Conservation (phyloP, 1,140 invertebrate genomes). For the Hyphantria cunea region DNA sequence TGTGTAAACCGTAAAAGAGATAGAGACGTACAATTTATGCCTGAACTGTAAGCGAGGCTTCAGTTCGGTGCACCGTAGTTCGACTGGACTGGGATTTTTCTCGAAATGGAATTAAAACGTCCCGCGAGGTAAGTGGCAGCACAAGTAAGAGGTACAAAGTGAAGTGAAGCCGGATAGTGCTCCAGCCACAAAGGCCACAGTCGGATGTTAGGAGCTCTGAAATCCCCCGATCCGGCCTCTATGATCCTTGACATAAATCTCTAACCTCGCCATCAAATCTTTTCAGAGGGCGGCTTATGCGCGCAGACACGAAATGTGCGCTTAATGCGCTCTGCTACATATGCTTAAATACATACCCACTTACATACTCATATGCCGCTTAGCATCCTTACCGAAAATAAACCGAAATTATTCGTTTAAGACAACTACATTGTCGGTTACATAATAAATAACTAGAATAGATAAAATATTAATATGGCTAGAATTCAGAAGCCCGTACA, state of each 20-base stretch:
- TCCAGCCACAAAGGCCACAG: slow-evolving; percentile 77
- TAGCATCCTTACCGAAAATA: too few relatives aligned
- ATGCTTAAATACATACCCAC: slow-evolving; percentile 26
- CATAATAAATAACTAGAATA: too few relatives aligned
- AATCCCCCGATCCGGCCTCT: slow-evolving; percentile 75
- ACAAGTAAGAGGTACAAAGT: slow-evolving; percentile 75
- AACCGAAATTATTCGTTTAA: too few relatives aligned
- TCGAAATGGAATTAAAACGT: slow-evolving; percentile 75
- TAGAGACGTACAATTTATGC: too few relatives aligned
- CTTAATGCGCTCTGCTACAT: slow-evolving; percentile 68
- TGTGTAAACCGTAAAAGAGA: too few relatives aligned
- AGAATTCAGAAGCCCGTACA: too few relatives aligned
- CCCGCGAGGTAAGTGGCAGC: slow-evolving; percentile 73
- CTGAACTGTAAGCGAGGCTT: slow-evolving; percentile 1
- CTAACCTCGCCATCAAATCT: slow-evolving; percentile 80
- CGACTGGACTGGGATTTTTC: slow-evolving; percentile 44
- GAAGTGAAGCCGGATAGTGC: slow-evolving; percentile 77
- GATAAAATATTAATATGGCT: too few relatives aligned
- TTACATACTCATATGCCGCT: not conserved
- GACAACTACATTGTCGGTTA: not conserved
- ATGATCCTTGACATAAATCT: slow-evolving; percentile 82
- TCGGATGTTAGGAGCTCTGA: slow-evolving; percentile 74
- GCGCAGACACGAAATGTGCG: slow-evolving; percentile 73
- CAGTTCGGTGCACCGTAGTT: slow-evolving; percentile 10
- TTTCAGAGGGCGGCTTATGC: slow-evolving; percentile 74